These are phyloP conservation scores for Mongoloraphidia duomilia DNA, from an alignment of 2,888 invertebrate species.

Conservation along the genomic window DNA sequence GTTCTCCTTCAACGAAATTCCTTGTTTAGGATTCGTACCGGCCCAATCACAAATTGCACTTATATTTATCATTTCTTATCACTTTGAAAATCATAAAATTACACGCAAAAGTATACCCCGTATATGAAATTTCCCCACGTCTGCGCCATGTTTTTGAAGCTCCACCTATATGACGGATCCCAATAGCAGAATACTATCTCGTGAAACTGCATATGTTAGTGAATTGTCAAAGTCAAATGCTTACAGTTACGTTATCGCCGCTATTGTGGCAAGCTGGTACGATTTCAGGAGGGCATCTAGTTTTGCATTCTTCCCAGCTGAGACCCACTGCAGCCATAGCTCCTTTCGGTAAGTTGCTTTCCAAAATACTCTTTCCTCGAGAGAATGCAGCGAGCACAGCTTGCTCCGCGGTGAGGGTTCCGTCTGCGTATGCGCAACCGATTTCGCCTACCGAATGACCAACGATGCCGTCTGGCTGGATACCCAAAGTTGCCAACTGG, in stretches of 20 bases:
- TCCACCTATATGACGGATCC: too few relatives aligned
- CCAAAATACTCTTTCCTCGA: slow-evolving; percentile 73
- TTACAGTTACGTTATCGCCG: slow-evolving; percentile 72
- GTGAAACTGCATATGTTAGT: too few relatives aligned
- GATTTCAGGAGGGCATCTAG: slow-evolving; percentile 62
- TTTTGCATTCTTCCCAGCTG: slow-evolving; percentile 68
- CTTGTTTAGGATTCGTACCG: too few relatives aligned
- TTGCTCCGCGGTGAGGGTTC: slow-evolving; percentile 86
- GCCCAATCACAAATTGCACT: too few relatives aligned
- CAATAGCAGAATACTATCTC: too few relatives aligned
- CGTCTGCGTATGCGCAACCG: slow-evolving; percentile 93
- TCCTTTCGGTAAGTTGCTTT: slow-evolving; percentile 56
- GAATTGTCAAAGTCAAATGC: slow-evolving; percentile 4
- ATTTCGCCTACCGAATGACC: slow-evolving; percentile 93
- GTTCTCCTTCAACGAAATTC: too few relatives aligned
- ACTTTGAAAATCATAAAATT: too few relatives aligned
- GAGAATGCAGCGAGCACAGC: slow-evolving; percentile 88
- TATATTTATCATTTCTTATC: too few relatives aligned
- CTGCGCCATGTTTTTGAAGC: too few relatives aligned
- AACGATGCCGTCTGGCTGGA: slow-evolving; percentile 85
- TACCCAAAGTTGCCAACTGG: slow-evolving; percentile 55
- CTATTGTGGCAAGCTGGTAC: slow-evolving; percentile 92
- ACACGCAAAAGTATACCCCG: too few relatives aligned
- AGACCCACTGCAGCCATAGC: slow-evolving; percentile 90
- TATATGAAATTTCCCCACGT: too few relatives aligned